phyloP scores from a whole-genome alignment of 2,113 vertebrate genomes.

The Dissostichus mawsoni region DNA sequence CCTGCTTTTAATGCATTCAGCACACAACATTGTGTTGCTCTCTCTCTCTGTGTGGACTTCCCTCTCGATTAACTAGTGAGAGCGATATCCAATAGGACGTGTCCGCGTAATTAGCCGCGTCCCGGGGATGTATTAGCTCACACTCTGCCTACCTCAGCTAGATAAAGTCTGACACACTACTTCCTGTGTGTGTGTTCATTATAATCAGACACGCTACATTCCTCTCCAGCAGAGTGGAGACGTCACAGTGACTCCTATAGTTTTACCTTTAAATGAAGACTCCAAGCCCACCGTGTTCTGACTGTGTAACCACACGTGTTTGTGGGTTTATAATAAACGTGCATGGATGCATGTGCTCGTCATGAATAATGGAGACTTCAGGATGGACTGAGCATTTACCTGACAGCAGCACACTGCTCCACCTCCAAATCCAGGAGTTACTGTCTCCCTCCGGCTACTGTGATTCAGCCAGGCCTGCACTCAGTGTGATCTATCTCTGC shows the following conservation, averaged over 20 bases:
- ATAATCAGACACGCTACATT: slow-evolving; percentile 21
- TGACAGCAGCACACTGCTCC: slow-evolving; percentile 18
- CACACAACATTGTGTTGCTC: background rate
- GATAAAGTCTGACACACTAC: slow-evolving; percentile 49
- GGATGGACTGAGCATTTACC: slow-evolving; percentile 24
- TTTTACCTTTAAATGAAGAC: slow-evolving; percentile 51
- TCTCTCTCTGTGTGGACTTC: slow-evolving; percentile 28
- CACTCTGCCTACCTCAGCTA: slow-evolving; percentile 55
- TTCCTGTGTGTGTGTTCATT: slow-evolving; percentile 34
- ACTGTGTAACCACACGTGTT: background rate
- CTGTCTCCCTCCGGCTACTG: slow-evolving; percentile 3
- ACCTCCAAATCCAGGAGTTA: slow-evolving; percentile 1
- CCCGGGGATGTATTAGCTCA: slow-evolving; percentile 59
- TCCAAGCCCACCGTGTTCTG: background rate
- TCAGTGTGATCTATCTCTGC: no score
- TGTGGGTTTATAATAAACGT: slow-evolving; percentile 3
- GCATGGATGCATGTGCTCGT: slow-evolving; percentile 16
- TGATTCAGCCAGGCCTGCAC: background rate
- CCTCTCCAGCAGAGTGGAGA: slow-evolving; percentile 20
- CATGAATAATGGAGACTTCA: slow-evolving; percentile 47
- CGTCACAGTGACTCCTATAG: slow-evolving; percentile 1
- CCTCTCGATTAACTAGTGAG: slow-evolving; percentile 41
- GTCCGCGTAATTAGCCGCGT: slow-evolving; percentile 67
- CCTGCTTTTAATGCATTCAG: slow-evolving; percentile 10
- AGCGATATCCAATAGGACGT: slow-evolving; percentile 55